Evolutionary conservation across 1,140 invertebrate genomes (phyloP).

Genomic region (Drosophila simulans): DNA sequence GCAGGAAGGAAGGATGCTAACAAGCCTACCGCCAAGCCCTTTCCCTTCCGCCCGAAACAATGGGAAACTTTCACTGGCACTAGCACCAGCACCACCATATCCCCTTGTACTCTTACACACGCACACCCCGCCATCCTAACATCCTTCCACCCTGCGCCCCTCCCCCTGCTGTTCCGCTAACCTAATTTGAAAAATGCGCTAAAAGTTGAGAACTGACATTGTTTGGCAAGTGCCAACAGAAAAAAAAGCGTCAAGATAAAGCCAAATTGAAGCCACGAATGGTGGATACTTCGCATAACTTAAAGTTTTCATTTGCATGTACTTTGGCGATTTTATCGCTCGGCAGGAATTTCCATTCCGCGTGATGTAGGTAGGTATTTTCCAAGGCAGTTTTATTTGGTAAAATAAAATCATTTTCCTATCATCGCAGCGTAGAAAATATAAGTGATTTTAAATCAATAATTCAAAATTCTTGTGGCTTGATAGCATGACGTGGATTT

Average conservation of each 20-base stretch:
- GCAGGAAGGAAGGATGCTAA: slow-evolving; percentile 65
- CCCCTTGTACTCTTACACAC: slow-evolving; percentile 3
- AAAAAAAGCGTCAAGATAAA: slow-evolving; percentile 18
- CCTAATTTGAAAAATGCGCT: slow-evolving; percentile 74
- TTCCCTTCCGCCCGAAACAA: slow-evolving; percentile 47
- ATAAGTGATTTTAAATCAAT: too few relatives aligned
- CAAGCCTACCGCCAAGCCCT: slow-evolving; percentile 40
- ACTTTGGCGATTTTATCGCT: slow-evolving; percentile 3
- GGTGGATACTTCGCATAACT: slow-evolving; percentile 37
- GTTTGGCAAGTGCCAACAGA: slow-evolving; percentile 44
- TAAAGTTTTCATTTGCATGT: slow-evolving; percentile 5
- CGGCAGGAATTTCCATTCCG: neutral
- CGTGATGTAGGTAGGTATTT: neutral
- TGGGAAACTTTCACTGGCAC: slow-evolving; percentile 60
- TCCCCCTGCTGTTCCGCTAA: slow-evolving; percentile 47
- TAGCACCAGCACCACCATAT: slow-evolving; percentile 29
- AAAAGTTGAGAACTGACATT: slow-evolving; percentile 69
- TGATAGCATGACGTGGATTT: neutral
- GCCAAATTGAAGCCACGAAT: slow-evolving; percentile 21
- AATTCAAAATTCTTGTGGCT: too few relatives aligned
- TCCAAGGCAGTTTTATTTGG: too few relatives aligned
- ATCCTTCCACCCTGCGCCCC: neutral
- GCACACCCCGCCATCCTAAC: slow-evolving; percentile 2
- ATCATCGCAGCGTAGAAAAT: neutral
- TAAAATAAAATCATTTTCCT: neutral